phyloP scores from a whole-genome alignment of 2,797 vertebrate species.

The Chromobotia macracanthus region DNA sequence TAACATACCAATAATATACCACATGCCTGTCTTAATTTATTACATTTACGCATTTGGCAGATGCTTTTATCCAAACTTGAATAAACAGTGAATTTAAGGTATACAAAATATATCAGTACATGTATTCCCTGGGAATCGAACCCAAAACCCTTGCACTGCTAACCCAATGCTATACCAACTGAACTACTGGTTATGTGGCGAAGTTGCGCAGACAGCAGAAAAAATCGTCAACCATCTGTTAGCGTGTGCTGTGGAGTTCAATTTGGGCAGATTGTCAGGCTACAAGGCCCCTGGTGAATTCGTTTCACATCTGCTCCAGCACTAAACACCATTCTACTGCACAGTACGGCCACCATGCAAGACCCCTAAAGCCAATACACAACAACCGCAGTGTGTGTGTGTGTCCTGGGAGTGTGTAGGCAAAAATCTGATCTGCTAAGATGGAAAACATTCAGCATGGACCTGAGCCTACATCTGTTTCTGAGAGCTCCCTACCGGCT shows the following conservation, averaged over 20 bases:
- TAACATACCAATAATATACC: too few relatives aligned
- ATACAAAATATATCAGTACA: too few relatives aligned
- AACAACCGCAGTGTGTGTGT: constrained; percentile 10
- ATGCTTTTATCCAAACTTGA: too few relatives aligned
- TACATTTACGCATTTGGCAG: too few relatives aligned
- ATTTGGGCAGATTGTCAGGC: constrained; percentile 12
- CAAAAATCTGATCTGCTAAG: constrained; percentile 45
- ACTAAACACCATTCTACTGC: background rate
- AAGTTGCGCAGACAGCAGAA: background rate
- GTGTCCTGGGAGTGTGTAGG: constrained; percentile 24
- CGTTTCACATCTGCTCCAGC: constrained; percentile 46
- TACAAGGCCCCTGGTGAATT: constrained; percentile 19
- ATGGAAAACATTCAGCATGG: constrained; percentile 49
- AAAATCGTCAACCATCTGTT: constrained; percentile 19
- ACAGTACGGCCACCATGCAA: background rate
- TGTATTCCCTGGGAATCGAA: too few relatives aligned
- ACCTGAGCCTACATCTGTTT: constrained; percentile 47
- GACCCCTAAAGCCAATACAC: constrained; percentile 25
- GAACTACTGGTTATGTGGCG: background rate
- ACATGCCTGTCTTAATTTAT: background rate
- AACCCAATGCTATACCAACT: too few relatives aligned
- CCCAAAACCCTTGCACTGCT: too few relatives aligned
- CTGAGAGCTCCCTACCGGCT: constrained; percentile 38
- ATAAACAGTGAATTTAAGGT: too few relatives aligned
- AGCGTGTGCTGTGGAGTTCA: constrained; percentile 26